Conservation (phyloP, 2,797 vertebrate genomes). For the Brachyrhaphis roseni region DNA sequence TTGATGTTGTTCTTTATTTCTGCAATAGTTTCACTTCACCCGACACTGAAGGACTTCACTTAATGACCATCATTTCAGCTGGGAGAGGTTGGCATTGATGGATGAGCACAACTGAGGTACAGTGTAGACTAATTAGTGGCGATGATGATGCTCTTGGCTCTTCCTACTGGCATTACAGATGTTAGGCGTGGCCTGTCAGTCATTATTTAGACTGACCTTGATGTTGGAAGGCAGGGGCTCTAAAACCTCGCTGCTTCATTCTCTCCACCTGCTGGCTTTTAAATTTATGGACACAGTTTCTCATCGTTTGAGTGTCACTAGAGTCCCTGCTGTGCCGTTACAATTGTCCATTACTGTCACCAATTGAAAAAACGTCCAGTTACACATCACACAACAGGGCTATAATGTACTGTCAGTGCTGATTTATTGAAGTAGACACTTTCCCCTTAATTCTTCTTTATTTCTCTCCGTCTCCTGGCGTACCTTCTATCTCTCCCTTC, state of each 20-base stretch:
- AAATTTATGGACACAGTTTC: slow-evolving; percentile 10
- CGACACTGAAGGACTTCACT: slow-evolving; percentile 32
- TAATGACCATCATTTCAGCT: slow-evolving; percentile 61
- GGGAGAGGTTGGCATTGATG: slow-evolving; percentile 61
- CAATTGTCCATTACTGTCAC: slow-evolving; percentile 50
- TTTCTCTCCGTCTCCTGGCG: slow-evolving; percentile 52
- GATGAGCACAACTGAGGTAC: slow-evolving; percentile 66
- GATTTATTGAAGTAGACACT: slow-evolving; percentile 79
- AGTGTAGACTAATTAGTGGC: slow-evolving; percentile 64
- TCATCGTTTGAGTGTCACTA: slow-evolving; percentile 7
- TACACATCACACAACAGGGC: slow-evolving; percentile 56
- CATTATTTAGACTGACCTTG: slow-evolving; percentile 64
- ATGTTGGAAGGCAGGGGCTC: slow-evolving; percentile 35
- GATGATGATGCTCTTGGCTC: slow-evolving; percentile 58
- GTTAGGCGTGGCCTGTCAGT: slow-evolving; percentile 36
- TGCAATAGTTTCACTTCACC: no score
- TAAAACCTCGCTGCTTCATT: slow-evolving; percentile 6
- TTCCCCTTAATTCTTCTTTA: slow-evolving; percentile 69
- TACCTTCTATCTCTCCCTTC: slow-evolving; percentile 45
- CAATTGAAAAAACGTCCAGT: slow-evolving; percentile 51
- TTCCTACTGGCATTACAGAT: slow-evolving; percentile 48
- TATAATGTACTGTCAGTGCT: slow-evolving; percentile 77
- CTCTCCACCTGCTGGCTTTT: background rate
- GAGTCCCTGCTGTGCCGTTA: slow-evolving; percentile 27
- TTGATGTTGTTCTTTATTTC: slow-evolving; percentile 20